Base-by-base conservation (phyloP, 2,888 invertebrate genomes). In the Isotomurus palustris region DNA sequence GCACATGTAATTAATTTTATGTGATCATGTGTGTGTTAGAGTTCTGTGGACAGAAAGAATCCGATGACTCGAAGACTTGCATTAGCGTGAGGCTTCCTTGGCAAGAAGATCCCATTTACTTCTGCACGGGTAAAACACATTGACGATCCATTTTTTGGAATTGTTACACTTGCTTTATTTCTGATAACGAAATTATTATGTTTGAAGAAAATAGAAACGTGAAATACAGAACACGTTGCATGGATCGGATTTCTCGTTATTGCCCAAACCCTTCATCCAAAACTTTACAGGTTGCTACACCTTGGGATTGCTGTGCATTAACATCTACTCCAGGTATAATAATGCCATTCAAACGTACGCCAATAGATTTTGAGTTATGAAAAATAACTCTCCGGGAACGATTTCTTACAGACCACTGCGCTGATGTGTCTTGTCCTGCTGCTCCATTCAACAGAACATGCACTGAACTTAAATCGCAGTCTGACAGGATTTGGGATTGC, bases 371-470 rank as follows among this genome's bases (percentile, higher is more conserved):
- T n/a, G n/a, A n/a, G n/a, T 28, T 8, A 36, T 47, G 4, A 6
- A 24, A 24, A 5, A 27, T 52, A 27, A 36, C 28, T 52, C 32
- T 44, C 17, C 35, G 17, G 28, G 19, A 12, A 17, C 12, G 22
- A n/a, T 45, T 29, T 51, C 22, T 14, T 43, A 1, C 22, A 59
- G 64, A 67, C 41, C 58, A 53, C 41, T 67, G 67, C 38, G 47
- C 40, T 2, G 55, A 62, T 22, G 41, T 48, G 19, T 54, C 51
- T 40, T 67, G 67, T 25, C 64, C 67, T 35, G 51, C 62, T 8
- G 47, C 64, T 8, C 67, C 67, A 10, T 64, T 62, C 43, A 67
- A 67, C 56, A 22, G 67, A 48, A 64, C 67, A 3, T 67, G 67
- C 36, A 36, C 58, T 2, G 58, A 63, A 49, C 55, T 60, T 28